These are phyloP conservation scores for Drosophila parabipectinata DNA, from an alignment of 1,140 invertebrate species.

Conservation along the genomic window DNA sequence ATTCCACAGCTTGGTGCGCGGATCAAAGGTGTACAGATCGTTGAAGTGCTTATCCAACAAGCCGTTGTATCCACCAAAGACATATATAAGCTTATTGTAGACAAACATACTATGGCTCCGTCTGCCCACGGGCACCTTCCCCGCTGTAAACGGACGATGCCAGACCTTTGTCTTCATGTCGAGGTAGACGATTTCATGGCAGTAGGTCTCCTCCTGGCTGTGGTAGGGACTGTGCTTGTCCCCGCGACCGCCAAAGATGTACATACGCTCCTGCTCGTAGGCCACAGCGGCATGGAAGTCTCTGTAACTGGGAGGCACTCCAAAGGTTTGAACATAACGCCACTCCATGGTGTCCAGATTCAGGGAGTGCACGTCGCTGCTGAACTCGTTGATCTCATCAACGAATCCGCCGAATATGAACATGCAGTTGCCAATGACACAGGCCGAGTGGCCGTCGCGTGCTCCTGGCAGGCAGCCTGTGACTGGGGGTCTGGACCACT, in stretches of 20 bases:
- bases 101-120: constrained; percentile 95
- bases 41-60: constrained; percentile 90
- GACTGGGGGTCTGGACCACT: constrained; percentile 88
- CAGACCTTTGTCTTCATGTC: constrained; percentile 89
- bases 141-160: constrained; percentile 86
- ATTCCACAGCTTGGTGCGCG: constrained; percentile 87
- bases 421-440: constrained; percentile 92
- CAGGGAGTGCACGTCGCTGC: constrained; percentile 90
- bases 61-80: constrained; percentile 95
- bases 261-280: constrained; percentile 89
- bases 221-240: constrained; percentile 88
- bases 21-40: constrained; percentile 91
- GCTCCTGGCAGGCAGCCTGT: constrained; percentile 89
- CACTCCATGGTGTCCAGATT: constrained; percentile 90
- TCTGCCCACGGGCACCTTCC: constrained; percentile 88
- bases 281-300: constrained; percentile 95
- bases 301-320: constrained; percentile 88
- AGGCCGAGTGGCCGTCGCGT: constrained; percentile 95
- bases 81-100: constrained; percentile 90
- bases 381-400: constrained; percentile 91
- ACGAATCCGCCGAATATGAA: constrained; percentile 96
- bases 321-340: constrained; percentile 87
- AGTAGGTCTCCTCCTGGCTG: constrained; percentile 90
- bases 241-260: constrained; percentile 94
- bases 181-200: constrained; percentile 90